These are phyloP conservation scores for Parnassius smintheus DNA, from an alignment of 2,888 invertebrate genomes.

Conservation along the genomic window DNA sequence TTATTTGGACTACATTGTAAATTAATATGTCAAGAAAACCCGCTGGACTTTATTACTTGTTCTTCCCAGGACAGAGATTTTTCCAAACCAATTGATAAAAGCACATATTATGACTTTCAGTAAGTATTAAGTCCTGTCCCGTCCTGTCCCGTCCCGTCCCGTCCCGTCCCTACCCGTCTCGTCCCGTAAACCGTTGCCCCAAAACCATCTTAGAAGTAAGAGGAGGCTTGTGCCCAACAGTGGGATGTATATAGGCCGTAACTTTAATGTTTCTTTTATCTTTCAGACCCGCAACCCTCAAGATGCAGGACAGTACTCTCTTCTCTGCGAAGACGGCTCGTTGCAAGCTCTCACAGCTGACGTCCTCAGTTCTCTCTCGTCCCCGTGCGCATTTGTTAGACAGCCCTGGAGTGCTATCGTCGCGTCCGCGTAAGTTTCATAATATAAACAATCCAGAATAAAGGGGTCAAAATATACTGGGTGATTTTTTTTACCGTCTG, in stretches of 20 bases:
- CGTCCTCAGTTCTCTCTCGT: conserved; percentile 33
- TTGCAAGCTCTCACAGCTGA: conserved; percentile 69
- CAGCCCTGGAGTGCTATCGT: conserved; percentile 83
- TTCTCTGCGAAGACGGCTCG: conserved; percentile 85
- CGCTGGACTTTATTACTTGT: too few relatives aligned
- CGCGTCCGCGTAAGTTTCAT: conserved; percentile 68
- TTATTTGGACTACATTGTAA: too few relatives aligned
- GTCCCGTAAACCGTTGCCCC: background rate
- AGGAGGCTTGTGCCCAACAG: background rate
- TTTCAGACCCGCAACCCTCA: conserved; percentile 52
- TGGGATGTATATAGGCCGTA: background rate
- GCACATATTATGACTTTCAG: too few relatives aligned
- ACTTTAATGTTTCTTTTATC: background rate
- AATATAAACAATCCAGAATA: too few relatives aligned
- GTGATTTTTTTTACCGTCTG: too few relatives aligned
- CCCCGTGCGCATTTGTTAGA: conserved; percentile 82
- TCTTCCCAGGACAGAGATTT: too few relatives aligned
- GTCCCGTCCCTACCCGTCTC: background rate
- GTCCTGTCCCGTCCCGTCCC: background rate
- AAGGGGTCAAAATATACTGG: too few relatives aligned
- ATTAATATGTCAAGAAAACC: too few relatives aligned
- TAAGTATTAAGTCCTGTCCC: too few relatives aligned
- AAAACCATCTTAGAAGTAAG: background rate
- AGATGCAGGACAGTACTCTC: conserved; percentile 68
- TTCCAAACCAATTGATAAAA: too few relatives aligned